A percentile compares a stretch with the other conserved stretches of the same genome.
These are phyloP conservation scores for Drosophila aff. DNA, from an alignment of 1,140 invertebrate species.

Conservation along the genomic window DNA sequence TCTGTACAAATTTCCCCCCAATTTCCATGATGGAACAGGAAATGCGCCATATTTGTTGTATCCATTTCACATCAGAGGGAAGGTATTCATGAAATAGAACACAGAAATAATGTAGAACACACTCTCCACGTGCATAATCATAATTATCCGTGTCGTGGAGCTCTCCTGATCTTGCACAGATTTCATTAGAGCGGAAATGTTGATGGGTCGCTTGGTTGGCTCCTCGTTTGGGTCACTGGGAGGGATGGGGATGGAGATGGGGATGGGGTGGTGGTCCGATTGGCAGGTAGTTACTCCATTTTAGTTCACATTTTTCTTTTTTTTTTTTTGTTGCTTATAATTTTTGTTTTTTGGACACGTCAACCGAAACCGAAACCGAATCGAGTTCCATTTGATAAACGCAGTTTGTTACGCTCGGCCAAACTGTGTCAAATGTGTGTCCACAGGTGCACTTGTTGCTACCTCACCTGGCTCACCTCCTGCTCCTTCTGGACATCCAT, in stretches of 20 bases:
- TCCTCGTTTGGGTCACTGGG: constrained; percentile 25
- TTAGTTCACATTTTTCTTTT: background rate
- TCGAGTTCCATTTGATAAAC: constrained; percentile 67
- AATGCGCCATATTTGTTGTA: background rate
- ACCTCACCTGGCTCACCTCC: constrained; percentile 3
- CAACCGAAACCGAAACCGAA: constrained; percentile 56
- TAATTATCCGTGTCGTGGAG: constrained; percentile 15
- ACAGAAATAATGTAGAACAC: background rate
- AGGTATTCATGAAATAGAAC: background rate
- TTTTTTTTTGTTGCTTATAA: background rate
- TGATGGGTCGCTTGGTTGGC: constrained; percentile 41
- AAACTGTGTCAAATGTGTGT: constrained; percentile 80
- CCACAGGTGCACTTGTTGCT: constrained; percentile 65
- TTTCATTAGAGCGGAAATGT: constrained; percentile 54
- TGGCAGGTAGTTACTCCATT: constrained; percentile 8
- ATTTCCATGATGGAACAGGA: constrained; percentile 1
- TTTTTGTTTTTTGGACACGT: constrained; percentile 59
- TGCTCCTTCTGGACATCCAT: constrained; percentile 10
- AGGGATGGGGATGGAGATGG: background rate
- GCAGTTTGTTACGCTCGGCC: constrained; percentile 75
- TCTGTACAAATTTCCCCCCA: background rate
- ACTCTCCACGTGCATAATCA: constrained; percentile 12
- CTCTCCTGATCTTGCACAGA: constrained; percentile 35
- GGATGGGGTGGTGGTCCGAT: background rate
- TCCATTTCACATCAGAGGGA: background rate